Percentiles rank a stretch among this genome's conserved stretches.
These are phyloP conservation scores for Brachylomia viminalis DNA, from an alignment of 2,888 invertebrate species.

Conservation along the genomic window DNA sequence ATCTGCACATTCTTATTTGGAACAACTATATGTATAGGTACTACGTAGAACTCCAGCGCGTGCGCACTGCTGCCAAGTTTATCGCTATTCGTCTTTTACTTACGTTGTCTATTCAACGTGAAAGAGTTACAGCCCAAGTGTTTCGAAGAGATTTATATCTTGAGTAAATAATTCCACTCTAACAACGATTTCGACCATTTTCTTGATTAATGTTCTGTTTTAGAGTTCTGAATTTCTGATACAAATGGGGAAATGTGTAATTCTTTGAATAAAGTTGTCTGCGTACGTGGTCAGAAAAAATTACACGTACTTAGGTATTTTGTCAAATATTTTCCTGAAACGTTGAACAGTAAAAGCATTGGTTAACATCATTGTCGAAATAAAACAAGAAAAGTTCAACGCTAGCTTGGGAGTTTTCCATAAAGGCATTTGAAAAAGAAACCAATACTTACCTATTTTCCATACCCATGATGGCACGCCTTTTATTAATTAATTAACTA, in stretches of 20 bases:
- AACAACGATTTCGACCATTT: constrained; percentile 65
- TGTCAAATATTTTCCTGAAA: not conserved
- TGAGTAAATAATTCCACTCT: constrained; percentile 71
- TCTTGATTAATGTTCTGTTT: constrained; percentile 65
- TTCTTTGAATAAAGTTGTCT: not conserved
- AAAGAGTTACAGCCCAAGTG: constrained; percentile 68
- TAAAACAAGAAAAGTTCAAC: not conserved
- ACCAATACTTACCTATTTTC: not conserved
- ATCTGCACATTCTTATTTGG: constrained; percentile 70
- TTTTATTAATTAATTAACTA: not conserved
- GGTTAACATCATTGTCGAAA: not conserved
- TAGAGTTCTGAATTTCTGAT: constrained; percentile 26
- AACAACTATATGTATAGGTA: constrained; percentile 42
- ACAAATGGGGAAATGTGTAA: not conserved
- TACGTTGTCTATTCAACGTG: constrained; percentile 66
- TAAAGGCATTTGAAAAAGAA: constrained; percentile 1
- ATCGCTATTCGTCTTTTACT: constrained; percentile 71
- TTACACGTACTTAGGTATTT: not conserved
- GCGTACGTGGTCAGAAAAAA: not conserved
- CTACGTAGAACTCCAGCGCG: constrained; percentile 57
- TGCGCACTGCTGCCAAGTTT: constrained; percentile 71
- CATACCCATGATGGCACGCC: not conserved
- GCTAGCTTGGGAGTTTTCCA: not conserved
- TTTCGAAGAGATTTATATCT: constrained; percentile 72
- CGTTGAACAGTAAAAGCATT: not conserved